Evolutionary conservation across 1,140 invertebrate genomes (phyloP), one percentile per base, ranked within the genome.

Genomic region (Mycetomoellerius zeteki): DNA sequence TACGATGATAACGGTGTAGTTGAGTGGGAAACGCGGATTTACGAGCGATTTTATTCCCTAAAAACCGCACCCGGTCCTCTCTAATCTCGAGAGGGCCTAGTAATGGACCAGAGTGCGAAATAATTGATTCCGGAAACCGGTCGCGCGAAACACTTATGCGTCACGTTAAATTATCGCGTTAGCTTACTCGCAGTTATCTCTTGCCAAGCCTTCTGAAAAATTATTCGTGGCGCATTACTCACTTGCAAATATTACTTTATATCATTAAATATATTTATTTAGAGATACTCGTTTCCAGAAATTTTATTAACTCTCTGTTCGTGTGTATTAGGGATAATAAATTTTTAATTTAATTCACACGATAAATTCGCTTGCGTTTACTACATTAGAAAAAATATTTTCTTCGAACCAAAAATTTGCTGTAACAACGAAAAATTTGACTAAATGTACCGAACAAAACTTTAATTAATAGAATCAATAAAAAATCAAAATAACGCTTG

Each of bases 151-250:
- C 54, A 24, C 3, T 73, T 75, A 73, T 21, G 7, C 24, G 37
- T 69, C 54, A 65, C 16, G 50, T 21, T 19, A 86, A 71, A 54
- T 72, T 82, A 65, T 6, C 43, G 60, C 58, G 19, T 64, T 65
- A 64, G 33, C 19, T 27, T 50, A 78, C 7, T 27, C 24, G 8
- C 37, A 21, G 37, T 77, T 62, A 77, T 64, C 37, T 64, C 24
- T 60, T 43, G 37, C 75, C 24, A 60, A 19, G 58, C 62, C 37
- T 65, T 47, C 19, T 50, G 37, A 78, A 78, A 50, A 78, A 78
- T 78, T 64, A 65, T 78, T 78, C 24, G 16, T 37, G 24, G 21
- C 24, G 47, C 24, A 69, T 62, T 37, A 60, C 5, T 24, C 37
- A 62, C 33, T 54, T 12, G 37, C 37, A 43, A 43, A 76, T 24